Conservation (phyloP, 2,888 invertebrate species). For the Acronicta aceris region DNA sequence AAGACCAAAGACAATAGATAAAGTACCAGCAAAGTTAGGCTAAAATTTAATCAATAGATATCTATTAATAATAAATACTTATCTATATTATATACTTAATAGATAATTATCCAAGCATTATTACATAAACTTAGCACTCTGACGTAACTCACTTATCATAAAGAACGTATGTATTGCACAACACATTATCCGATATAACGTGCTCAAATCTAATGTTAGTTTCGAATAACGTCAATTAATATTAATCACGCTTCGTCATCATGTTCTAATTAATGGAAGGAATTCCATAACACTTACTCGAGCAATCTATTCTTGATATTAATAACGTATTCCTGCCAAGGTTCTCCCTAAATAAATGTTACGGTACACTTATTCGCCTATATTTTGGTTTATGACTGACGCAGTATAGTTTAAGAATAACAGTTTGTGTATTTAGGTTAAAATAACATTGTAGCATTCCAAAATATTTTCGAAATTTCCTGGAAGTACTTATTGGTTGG, state of each 20-base stretch:
- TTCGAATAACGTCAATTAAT: conserved; percentile 61
- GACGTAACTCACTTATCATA: conserved; percentile 8
- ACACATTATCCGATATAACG: conserved; percentile 38
- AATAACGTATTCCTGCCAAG: conserved; percentile 32
- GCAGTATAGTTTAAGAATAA: not conserved
- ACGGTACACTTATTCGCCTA: conserved; percentile 4
- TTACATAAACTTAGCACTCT: conserved; percentile 11
- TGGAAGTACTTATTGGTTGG: not conserved
- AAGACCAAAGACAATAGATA: no score
- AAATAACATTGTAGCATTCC: not conserved
- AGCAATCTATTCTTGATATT: conserved; percentile 45
- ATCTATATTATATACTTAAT: no score
- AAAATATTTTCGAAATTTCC: not conserved
- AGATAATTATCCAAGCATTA: conserved; percentile 3
- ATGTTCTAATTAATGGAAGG: conserved; percentile 59
- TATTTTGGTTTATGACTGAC: conserved; percentile 5
- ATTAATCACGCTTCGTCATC: conserved; percentile 62
- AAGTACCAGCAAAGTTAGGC: no score
- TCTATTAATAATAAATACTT: no score
- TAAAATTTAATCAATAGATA: no score
- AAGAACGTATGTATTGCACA: conserved; percentile 31
- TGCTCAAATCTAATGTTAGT: conserved; percentile 51
- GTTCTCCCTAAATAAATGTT: conserved; percentile 35
- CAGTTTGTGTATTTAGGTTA: not conserved
- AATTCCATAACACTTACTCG: conserved; percentile 59